phyloP scores from a whole-genome alignment of 2,113 vertebrate genomes.

The Chaenocephalus aceratus region DNA sequence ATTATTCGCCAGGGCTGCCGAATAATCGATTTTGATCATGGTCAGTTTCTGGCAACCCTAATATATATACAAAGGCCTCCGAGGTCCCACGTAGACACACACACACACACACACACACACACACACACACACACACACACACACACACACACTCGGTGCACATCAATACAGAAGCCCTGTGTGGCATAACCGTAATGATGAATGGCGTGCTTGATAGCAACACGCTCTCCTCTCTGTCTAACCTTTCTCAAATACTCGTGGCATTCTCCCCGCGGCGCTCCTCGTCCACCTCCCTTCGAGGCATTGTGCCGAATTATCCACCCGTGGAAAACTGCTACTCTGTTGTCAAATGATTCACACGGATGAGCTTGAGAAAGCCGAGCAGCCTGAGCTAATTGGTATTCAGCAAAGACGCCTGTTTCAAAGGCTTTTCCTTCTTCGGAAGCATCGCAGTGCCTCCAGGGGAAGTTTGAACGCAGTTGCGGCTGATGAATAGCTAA shows the following conservation, averaged over 20 bases:
- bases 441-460: conserved; percentile 40
- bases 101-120: no score
- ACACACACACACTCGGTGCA: background rate
- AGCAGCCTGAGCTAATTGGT: conserved; percentile 54
- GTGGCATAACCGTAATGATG: conserved; percentile 46
- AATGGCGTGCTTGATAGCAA: conserved; percentile 45
- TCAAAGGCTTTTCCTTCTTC: conserved; percentile 48
- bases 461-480: conserved; percentile 46
- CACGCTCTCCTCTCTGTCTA: conserved; percentile 49
- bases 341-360: conserved; percentile 70
- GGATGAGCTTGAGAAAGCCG: conserved; percentile 36
- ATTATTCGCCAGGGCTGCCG: no score
- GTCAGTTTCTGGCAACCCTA: no score
- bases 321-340: conserved; percentile 54
- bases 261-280: conserved; percentile 51
- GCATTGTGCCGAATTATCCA: conserved; percentile 60
- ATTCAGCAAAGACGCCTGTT: conserved; percentile 51
- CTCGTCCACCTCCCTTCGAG: conserved; percentile 42
- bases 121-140: no score
- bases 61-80: background rate
- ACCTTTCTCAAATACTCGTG: conserved; percentile 68
- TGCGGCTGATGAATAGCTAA: conserved; percentile 65
- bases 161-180: background rate
- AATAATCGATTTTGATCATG: no score
- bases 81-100: background rate